These are phyloP conservation scores for Acronicta psi DNA, from an alignment of 2,888 invertebrate genomes.

Conservation along the genomic window DNA sequence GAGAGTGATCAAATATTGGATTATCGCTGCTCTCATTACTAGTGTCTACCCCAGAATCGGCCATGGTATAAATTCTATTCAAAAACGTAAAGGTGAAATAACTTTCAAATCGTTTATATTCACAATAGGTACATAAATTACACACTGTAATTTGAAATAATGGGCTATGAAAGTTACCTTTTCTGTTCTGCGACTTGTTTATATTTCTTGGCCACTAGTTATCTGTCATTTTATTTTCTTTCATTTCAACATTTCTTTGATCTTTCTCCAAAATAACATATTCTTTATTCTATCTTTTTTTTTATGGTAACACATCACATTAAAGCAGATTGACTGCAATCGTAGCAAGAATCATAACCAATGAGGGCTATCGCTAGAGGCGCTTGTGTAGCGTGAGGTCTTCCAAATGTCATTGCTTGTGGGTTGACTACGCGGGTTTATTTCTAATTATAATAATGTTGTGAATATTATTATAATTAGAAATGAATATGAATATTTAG, in stretches of 20 bases:
- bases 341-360: no score
- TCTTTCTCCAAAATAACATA: neutral
- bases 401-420: no score
- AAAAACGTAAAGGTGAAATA: slow-evolving; percentile 16
- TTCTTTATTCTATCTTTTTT: slow-evolving; percentile 11
- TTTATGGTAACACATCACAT: no score
- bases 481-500: no score
- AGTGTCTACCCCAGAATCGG: slow-evolving; percentile 93
- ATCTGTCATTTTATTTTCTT: slow-evolving; percentile 44
- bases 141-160: slow-evolving; percentile 15
- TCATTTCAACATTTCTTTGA: slow-evolving; percentile 16
- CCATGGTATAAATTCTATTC: slow-evolving; percentile 77
- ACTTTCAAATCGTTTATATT: slow-evolving; percentile 5
- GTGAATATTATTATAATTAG: no score
- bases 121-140: slow-evolving; percentile 9
- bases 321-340: no score
- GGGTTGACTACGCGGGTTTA: no score
- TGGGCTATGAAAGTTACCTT: slow-evolving; percentile 21
- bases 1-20: slow-evolving; percentile 83
- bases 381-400: no score
- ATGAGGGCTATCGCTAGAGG: no score
- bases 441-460: no score
- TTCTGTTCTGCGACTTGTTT: slow-evolving; percentile 43
- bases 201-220: slow-evolving; percentile 39
- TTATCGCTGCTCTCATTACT: slow-evolving; percentile 92